A percentile compares a stretch with the other conserved stretches of the same genome.
phyloP scores from a whole-genome alignment of 1,140 invertebrate genomes.

The Tetragonula clypearis region DNA sequence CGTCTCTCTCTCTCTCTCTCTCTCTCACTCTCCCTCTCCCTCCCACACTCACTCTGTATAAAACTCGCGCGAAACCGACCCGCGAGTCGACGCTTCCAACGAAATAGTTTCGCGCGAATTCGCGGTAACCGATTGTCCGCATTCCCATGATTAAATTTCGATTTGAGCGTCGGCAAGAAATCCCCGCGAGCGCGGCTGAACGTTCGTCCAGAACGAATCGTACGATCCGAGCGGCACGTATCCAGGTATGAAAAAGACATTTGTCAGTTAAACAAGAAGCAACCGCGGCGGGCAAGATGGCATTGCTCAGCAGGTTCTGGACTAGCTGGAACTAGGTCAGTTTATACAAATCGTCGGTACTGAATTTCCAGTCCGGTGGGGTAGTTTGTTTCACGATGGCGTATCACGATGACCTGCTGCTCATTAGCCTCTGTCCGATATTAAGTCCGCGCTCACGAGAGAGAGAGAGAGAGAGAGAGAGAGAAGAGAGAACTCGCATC shows the following conservation, averaged over 20 bases:
- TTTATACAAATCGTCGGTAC: slow-evolving; percentile 4
- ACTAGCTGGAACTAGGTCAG: slow-evolving; percentile 16
- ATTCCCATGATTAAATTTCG: neutral
- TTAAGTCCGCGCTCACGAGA: neutral
- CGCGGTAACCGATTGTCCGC: neutral
- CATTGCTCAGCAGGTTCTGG: slow-evolving; percentile 14
- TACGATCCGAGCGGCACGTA: neutral
- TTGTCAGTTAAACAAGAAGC: slow-evolving; percentile 20
- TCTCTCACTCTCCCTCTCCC: no score
- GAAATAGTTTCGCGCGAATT: neutral
- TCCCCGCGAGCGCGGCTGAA: neutral
- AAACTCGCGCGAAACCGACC: neutral
- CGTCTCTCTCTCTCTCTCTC: no score
- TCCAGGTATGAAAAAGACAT: slow-evolving; percentile 17
- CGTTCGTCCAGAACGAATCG: neutral
- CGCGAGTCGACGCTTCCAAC: neutral
- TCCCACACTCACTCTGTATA: neutral
- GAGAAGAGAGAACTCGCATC: no score
- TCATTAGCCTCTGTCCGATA: neutral
- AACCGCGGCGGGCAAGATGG: neutral
- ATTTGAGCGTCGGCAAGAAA: neutral
- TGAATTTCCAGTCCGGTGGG: neutral
- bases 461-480: no score
- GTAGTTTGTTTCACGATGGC: neutral
- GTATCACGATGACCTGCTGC: slow-evolving; percentile 10